Base-by-base conservation (phyloP, 2,113 vertebrate genomes). In the Gallinago media region DNA sequence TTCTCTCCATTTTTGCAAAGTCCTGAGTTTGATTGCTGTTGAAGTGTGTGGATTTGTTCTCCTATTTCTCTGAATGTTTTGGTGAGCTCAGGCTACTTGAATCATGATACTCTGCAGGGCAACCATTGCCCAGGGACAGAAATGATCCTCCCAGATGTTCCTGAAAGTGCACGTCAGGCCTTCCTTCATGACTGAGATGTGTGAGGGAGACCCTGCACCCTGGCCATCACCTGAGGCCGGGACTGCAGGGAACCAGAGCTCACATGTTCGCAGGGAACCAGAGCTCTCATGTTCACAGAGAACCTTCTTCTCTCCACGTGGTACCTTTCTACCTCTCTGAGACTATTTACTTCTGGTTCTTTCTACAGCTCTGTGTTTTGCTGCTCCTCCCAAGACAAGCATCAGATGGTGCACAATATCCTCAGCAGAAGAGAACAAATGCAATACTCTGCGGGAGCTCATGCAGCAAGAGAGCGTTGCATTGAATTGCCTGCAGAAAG, bases 401-500 rank as follows among this genome's bases (percentile, higher is more conserved):
- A 12, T 98, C 87, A 97, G 27, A 71, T 98, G 98, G 98, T 98
- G 98, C 58, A 96, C 95, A 12, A 89, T 97, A 83, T 98, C 97
- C 9, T n/a, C 38, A 19, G 46, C 89, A 8, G 98, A 98, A 59
- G 61, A 92, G 47, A 86, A 2, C 21, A 98, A 98, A 95, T 98
- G 98, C 67, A 6, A 27, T 3, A 94, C 4, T 7, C 95, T 98
- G 31, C 88, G 55, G 17, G 72, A 94, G 2, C 87, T 66, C 16
- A 97, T 97, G 88, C 72, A 95, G 21, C 54, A 92, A 5, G 94
- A 79, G 11, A 76, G 46, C 6, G 32, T 89, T 56, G 38, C 44
- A 3, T 19, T 98, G 36, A 16, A 1, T 6, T 98, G 98, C 54
- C 55, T 98, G 83, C 85, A 75, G 92, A 98, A 73, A 94, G 19